These are phyloP conservation scores for Parnassius mnemosyne DNA, from an alignment of 2,888 invertebrate species.

Conservation along the genomic window DNA sequence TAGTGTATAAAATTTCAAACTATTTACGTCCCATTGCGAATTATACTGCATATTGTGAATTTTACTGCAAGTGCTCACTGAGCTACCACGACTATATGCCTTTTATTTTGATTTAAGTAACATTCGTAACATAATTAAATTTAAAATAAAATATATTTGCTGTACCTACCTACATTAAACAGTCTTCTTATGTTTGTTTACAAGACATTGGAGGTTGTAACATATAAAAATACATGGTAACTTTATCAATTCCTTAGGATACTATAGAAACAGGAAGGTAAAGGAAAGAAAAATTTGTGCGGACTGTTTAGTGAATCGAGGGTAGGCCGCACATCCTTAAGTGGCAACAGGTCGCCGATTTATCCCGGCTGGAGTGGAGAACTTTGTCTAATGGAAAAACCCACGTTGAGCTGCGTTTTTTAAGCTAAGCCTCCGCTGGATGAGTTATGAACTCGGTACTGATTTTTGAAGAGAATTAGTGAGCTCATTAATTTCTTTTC, in stretches of 20 bases:
- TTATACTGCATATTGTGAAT: no score
- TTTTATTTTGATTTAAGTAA: no score
- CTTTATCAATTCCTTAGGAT: slow-evolving; percentile 23
- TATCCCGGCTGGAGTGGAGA: slow-evolving; percentile 49
- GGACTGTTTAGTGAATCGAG: slow-evolving; percentile 44
- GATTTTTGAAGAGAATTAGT: slow-evolving; percentile 51
- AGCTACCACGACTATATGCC: no score
- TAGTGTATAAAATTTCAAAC: no score
- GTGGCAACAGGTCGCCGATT: slow-evolving; percentile 73
- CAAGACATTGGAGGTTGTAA: not conserved
- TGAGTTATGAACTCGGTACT: slow-evolving; percentile 56
- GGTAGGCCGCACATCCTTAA: slow-evolving; percentile 47
- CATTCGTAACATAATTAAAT: no score
- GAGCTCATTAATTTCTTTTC: slow-evolving; percentile 49
- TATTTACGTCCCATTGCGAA: no score
- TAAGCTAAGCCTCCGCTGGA: slow-evolving; percentile 54
- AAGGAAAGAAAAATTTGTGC: slow-evolving; percentile 67
- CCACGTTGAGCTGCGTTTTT: slow-evolving; percentile 39
- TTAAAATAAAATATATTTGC: no score
- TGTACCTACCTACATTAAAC: no score
- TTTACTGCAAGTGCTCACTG: no score
- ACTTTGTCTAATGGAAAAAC: slow-evolving; percentile 67
- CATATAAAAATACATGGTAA: slow-evolving; percentile 14
- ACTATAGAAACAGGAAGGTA: slow-evolving; percentile 26
- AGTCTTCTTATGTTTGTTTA: no score